Base-by-base conservation (phyloP, 2,113 vertebrate species). In the Salvator merianae region DNA sequence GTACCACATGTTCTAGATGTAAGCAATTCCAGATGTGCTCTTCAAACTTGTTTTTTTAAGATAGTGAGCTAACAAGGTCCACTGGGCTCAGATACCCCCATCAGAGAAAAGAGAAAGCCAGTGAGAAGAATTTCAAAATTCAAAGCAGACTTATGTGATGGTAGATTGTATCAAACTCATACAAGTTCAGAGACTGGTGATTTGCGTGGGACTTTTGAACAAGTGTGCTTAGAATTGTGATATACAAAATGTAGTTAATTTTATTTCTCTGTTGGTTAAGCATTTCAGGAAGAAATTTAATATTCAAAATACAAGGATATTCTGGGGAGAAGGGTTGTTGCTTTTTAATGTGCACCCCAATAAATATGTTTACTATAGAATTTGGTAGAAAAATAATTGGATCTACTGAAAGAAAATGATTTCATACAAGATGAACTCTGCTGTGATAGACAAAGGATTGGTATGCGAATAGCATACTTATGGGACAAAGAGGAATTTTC, bases 391-490 rank as follows among this genome's bases (percentile, higher is more conserved):
- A 83, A 90, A 88, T 62, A 65, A 83, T 87, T 77, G 85, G 71
- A 92, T 13, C 62, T 0, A 68, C 81, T 66, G 36, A 70, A 69
- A 88, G n/a, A 91, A 92, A 90, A 26, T 84, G 86, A 89, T 91
- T 91, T 85, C 79, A 70, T 74, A 32, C 79, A 88, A 74, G 0
- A 13, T 85, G 89, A 91, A 89, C 87, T 84, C 26, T 90, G 63
- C 36, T 86, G 71, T 82, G 36, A 81, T 92, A 84, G 90, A 88
- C 88, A 92, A 90, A 85, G 36, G 63, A 0, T 34, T 87, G 63
- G 80, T 89, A 32, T 80, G 65, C 72, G 82, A 91, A 81, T 63
- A 20, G 53, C 34, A 12, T 81, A 88, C 93, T 94, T 92, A 88
- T 40, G 87, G 0, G 91, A 82, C 10, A 9, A 9, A 73, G 70